Base-by-base conservation (phyloP, 1,140 invertebrate species). In the Cotesia vestalis region DNA sequence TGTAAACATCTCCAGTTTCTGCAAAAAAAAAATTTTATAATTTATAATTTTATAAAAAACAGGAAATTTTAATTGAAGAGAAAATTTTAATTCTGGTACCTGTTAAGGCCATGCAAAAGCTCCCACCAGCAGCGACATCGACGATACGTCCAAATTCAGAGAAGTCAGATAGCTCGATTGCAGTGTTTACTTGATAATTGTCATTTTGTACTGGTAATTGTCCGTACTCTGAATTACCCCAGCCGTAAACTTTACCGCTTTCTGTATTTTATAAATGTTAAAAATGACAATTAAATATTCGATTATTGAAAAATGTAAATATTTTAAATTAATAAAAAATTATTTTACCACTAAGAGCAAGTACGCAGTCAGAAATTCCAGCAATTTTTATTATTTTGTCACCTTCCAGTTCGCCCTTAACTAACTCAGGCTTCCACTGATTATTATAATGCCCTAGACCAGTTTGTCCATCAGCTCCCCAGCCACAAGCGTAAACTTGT, bases 211-310 rank as follows among this genome's bases (percentile, higher is more conserved):
- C n/a, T 51, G 88, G 79, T 40, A 99, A 86, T 83, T 99, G 97
- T 2, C 91, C 91, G 82, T 98, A 98, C 87, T 99, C 98, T 1
- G 94, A 94, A 83, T 98, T 99, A 20, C 98, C 97, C 97, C 97
- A 99, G 0, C 96, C 97, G 89, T 98, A 99, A 1, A 98, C 88
- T 79, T 98, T 94, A 17, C 97, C 97, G 81, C 93, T 92, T 77
- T 97, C 96, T 94, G 83, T 66, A 88, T 27, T 27, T 27, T 85
- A 70, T 64, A 67, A 76, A 69, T 76, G 74, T 40, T 69, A 73
- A 46, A 53, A 67, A 66, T 46, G 5, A 46, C 2, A 46, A 6
- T 46, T 6, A 46, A 3, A 6, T 46, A 9, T 46, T 46, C 6
- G 61, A 52, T 53, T 75, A 61, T 64, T 52, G 36, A 27, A 69